These are phyloP conservation scores for Zaprionus bogoriensis DNA, from an alignment of 2,888 invertebrate species.

Conservation along the genomic window DNA sequence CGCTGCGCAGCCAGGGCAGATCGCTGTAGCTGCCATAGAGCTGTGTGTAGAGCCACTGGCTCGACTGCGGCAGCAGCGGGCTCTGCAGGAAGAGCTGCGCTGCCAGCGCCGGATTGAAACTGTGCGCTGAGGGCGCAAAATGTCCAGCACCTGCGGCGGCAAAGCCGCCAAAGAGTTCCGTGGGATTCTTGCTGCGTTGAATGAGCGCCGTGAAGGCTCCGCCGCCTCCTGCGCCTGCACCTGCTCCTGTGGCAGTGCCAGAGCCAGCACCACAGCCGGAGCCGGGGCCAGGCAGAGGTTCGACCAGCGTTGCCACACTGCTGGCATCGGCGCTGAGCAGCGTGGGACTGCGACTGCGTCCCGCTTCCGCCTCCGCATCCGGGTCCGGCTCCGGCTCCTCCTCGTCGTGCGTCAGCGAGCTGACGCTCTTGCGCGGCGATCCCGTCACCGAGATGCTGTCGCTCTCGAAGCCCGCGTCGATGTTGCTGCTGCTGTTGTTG, in stretches of 20 bases:
- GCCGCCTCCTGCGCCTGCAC: constrained; percentile 7
- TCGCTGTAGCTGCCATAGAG: constrained; percentile 88
- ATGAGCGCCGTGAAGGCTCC: constrained; percentile 83
- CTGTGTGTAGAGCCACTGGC: constrained; percentile 91
- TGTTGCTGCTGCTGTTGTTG: constrained; percentile 81
- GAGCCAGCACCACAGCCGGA: no score
- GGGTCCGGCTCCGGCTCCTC: constrained; percentile 68
- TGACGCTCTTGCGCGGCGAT: constrained; percentile 84
- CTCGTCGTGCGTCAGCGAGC: constrained; percentile 82
- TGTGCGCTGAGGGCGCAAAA: constrained; percentile 81
- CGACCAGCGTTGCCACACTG: constrained; percentile 46
- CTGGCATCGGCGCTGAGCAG: constrained; percentile 45
- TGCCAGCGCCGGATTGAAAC: constrained; percentile 86
- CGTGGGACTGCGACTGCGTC: constrained; percentile 45
- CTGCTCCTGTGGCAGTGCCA: not conserved
- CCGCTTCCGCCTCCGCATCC: constrained; percentile 36
- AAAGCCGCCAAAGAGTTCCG: constrained; percentile 82
- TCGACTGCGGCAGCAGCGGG: constrained; percentile 89
- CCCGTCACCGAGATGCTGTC: constrained; percentile 83
- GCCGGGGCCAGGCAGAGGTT: constrained; percentile 47
- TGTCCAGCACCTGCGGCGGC: constrained; percentile 84
- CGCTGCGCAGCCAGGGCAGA: constrained; percentile 86
- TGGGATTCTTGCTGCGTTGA: constrained; percentile 82
- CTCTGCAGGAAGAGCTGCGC: constrained; percentile 90
- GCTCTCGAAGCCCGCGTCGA: constrained; percentile 83